phyloP scores from a whole-genome alignment of 2,797 vertebrate genomes.

The Pseudochirops cupreus region DNA sequence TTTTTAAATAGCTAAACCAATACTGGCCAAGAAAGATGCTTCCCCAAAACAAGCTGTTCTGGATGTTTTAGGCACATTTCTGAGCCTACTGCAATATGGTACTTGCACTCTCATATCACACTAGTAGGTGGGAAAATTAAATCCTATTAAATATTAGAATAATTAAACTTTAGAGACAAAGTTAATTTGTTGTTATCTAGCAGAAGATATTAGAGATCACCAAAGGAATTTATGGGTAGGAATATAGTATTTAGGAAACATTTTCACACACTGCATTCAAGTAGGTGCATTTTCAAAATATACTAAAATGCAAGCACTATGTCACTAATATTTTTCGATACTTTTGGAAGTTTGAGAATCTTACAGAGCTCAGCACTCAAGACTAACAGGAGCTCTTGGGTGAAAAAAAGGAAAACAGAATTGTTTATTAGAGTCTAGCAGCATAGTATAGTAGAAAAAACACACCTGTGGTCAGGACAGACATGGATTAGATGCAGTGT shows the following conservation, averaged over 20 bases:
- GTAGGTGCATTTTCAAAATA: background rate
- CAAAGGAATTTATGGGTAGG: background rate
- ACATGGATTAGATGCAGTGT: background rate
- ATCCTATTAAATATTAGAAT: constrained; percentile 5
- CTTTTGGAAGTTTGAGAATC: background rate
- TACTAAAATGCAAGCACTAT: background rate
- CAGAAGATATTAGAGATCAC: background rate
- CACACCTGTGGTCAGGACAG: background rate
- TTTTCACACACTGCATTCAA: background rate
- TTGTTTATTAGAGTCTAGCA: background rate
- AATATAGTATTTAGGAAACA: background rate
- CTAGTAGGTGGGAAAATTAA: background rate
- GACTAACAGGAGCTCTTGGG: background rate
- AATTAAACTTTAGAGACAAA: background rate
- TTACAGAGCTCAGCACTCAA: background rate
- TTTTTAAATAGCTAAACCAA: constrained; percentile 20
- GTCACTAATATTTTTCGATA: constrained; percentile 7
- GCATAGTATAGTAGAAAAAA: background rate
- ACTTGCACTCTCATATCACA: background rate
- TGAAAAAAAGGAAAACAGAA: background rate
- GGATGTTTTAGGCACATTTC: background rate
- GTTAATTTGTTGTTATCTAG: background rate
- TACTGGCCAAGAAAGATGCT: background rate
- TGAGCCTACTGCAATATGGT: constrained; percentile 6
- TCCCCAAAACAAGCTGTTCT: background rate